phyloP scores from a whole-genome alignment of 2,888 invertebrate genomes.

The Aphidius colemani region DNA sequence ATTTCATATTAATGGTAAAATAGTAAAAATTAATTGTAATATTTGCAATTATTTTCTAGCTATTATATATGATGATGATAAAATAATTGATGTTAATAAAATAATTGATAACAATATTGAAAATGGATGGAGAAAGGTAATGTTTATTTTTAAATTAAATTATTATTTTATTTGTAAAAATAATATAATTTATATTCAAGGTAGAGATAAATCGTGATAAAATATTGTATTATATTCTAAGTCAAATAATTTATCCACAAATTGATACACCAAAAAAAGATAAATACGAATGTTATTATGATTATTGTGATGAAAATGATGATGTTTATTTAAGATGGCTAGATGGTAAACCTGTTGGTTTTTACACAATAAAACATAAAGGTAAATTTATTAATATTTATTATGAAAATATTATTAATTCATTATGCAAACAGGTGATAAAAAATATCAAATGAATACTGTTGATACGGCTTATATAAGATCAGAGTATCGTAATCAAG shows the following conservation, averaged over 20 bases:
- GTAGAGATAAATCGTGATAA: constrained; percentile 42
- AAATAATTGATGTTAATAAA: constrained; percentile 30
- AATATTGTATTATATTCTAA: constrained; percentile 44
- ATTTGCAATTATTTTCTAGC: constrained; percentile 37
- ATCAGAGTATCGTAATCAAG: constrained; percentile 47
- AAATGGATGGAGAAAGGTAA: constrained; percentile 38
- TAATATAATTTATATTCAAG: constrained; percentile 30
- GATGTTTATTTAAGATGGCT: constrained; percentile 46
- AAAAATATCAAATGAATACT: constrained; percentile 52
- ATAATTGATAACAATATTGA: constrained; percentile 30
- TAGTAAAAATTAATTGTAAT: constrained; percentile 39
- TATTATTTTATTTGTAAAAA: constrained; percentile 1
- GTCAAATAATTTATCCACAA: constrained; percentile 50
- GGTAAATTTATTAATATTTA: constrained; percentile 40
- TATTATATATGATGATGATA: constrained; percentile 25
- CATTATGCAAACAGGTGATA: constrained; percentile 40
- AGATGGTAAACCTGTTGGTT: constrained; percentile 49
- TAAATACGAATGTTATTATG: constrained; percentile 45
- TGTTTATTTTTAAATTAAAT: constrained; percentile 4
- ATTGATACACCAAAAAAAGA: constrained; percentile 43
- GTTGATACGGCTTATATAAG: constrained; percentile 57
- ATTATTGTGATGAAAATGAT: constrained; percentile 45
- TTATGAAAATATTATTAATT: constrained; percentile 1
- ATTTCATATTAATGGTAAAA: constrained; percentile 34
- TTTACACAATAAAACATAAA: constrained; percentile 56